Percentiles rank a stretch among this genome's conserved stretches.
phyloP scores from a whole-genome alignment of 2,888 invertebrate genomes.

The Xylota sylvarum region DNA sequence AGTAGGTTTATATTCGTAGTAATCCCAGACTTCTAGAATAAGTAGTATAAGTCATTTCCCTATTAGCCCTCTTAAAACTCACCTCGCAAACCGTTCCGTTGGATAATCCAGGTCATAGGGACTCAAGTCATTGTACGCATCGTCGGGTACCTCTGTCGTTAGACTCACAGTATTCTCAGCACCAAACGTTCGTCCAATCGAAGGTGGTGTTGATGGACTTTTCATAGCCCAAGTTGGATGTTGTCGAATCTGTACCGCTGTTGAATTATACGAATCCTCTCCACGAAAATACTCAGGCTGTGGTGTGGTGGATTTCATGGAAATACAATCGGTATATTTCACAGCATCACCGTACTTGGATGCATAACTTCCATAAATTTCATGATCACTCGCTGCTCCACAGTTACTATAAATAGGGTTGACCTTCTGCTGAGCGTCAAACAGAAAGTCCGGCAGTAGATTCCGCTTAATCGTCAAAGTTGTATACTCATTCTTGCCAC shows the following conservation, averaged over 20 bases:
- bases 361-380: slow-evolving; percentile 82
- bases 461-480: slow-evolving; percentile 84
- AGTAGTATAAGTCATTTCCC: background rate
- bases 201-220: slow-evolving; percentile 78
- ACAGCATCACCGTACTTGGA: slow-evolving; percentile 81
- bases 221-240: slow-evolving; percentile 67
- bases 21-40: no score
- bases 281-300: slow-evolving; percentile 83
- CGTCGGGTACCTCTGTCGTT: slow-evolving; percentile 84
- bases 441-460: slow-evolving; percentile 84
- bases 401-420: slow-evolving; percentile 84
- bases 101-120: slow-evolving; percentile 83
- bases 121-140: slow-evolving; percentile 81
- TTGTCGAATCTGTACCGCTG: slow-evolving; percentile 83
- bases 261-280: slow-evolving; percentile 80
- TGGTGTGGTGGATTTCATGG: slow-evolving; percentile 83
- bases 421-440: slow-evolving; percentile 82
- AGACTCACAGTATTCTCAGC: slow-evolving; percentile 83
- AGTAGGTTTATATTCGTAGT: no score
- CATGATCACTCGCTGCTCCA: slow-evolving; percentile 80
- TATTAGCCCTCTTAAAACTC: slow-evolving; percentile 26
- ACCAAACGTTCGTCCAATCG: slow-evolving; percentile 81
- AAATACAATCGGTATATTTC: slow-evolving; percentile 82
- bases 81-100: slow-evolving; percentile 82
- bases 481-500: slow-evolving; percentile 82